Evolutionary conservation across 2,797 vertebrate species (phyloP).

Genomic region (Eulemur albifrons): DNA sequence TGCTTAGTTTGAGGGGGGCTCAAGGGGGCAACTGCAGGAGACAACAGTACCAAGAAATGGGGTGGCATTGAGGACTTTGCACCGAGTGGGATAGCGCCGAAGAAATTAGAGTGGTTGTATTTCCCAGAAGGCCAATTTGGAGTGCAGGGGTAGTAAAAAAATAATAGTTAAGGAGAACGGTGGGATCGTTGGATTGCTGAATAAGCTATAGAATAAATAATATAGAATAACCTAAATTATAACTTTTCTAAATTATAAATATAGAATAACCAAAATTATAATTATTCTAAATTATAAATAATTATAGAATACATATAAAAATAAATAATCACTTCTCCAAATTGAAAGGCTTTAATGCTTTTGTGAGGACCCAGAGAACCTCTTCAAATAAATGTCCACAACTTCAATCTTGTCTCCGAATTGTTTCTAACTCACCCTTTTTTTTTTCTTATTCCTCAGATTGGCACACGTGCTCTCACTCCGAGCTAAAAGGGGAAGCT

Average conservation of each 20-base stretch:
- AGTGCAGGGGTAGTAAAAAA: neutral
- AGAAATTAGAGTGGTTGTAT: neutral
- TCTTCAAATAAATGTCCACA: neutral
- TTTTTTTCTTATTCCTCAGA: neutral
- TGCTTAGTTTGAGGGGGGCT: neutral
- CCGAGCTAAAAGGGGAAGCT: conserved; percentile 43
- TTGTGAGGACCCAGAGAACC: neutral
- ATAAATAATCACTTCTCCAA: neutral
- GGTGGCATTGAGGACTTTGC: neutral
- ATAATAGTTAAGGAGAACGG: neutral
- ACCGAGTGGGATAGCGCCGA: neutral
- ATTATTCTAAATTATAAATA: neutral
- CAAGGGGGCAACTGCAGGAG: fast-evolving
- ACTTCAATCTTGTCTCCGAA: neutral
- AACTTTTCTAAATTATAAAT: neutral
- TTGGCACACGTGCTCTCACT: conserved; percentile 18
- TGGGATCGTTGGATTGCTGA: neutral
- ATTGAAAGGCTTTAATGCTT: neutral
- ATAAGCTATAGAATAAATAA: neutral
- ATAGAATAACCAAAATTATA: neutral
- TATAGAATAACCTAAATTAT: neutral
- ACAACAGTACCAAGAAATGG: neutral
- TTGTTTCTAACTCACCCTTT: conserved; percentile 12
- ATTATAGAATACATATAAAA: neutral
- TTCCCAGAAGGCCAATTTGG: neutral